Percentiles rank a stretch among this genome's conserved stretches.
phyloP scores from a whole-genome alignment of 1,140 invertebrate species.

The Glomeris maerens region DNA sequence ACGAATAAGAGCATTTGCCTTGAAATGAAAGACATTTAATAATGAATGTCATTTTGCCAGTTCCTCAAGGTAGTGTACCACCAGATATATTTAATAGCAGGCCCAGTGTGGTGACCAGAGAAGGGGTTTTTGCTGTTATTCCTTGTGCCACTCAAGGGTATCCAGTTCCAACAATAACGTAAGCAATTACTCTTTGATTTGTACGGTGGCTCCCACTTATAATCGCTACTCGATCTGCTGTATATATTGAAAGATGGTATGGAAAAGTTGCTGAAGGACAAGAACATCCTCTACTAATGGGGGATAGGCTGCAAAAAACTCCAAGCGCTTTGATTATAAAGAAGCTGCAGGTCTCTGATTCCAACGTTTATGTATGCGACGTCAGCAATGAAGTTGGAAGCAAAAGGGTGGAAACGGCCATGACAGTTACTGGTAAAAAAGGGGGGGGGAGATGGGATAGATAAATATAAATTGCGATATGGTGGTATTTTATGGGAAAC shows the following conservation, averaged over 20 bases:
- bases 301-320: constrained; percentile 7
- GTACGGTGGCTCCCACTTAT: too few species aligned
- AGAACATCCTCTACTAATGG: constrained; percentile 8
- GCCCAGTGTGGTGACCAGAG: constrained; percentile 21
- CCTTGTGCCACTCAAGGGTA: constrained; percentile 30
- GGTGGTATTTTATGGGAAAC: too few species aligned
- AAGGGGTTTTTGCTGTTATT: constrained; percentile 28
- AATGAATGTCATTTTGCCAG: constrained; percentile 7
- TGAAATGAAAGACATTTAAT: not conserved
- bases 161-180: constrained; percentile 17
- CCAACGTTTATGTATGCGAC: constrained; percentile 10
- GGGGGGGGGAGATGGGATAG: too few species aligned
- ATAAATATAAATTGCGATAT: too few species aligned
- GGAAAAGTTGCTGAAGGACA: constrained; percentile 8
- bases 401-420: constrained; percentile 4
- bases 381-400: constrained; percentile 10
- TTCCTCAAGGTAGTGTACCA: constrained; percentile 17
- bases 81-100: constrained; percentile 22
- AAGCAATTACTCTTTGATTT: not conserved
- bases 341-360: constrained; percentile 5
- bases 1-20: constrained; percentile 2
- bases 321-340: constrained; percentile 5
- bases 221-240: too few species aligned
- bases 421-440: constrained; percentile 10
- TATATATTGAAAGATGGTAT: too few species aligned